Evolutionary conservation across 2,888 invertebrate genomes (phyloP), one percentile per base, ranked within the genome.

Genomic region (Epinotia bilunana): DNA sequence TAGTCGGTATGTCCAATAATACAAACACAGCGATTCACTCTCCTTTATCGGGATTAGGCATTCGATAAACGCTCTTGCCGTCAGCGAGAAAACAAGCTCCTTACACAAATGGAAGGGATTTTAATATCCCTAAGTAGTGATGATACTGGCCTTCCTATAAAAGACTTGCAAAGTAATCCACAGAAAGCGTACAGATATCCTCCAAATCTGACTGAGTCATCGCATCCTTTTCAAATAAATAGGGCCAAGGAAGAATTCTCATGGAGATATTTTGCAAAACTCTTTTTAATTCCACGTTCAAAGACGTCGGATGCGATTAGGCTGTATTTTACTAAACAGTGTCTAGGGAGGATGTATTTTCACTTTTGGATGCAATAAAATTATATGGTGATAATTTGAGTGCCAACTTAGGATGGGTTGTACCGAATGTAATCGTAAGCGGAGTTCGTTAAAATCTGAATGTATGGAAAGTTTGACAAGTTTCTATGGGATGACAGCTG

Each of bases 111-210:
- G 89, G 89, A 88, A 90, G 88, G 90, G 92, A 90, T 93, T 94
- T 93, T 94, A 94, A 94, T 94, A 94, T 93, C 91, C 90, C 89
- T 94, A 93, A 94, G 94, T 93, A 94, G 93, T 90, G 92, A 91
- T 90, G 89, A 91, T 92, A 93, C 91, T 87, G 89, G 86, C 88
- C 89, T 89, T 87, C 87, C 83, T 87, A 92, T 92, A 93, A 93
- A 93, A 90, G 92, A 92, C 90, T 92, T 92, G 94, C 93, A 91
- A 93, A 92, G 93, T 94, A 93, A 94, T 94, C 93, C 92, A 87
- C 89, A 88, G 91, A 91, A 87, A 88, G 88, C 90, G 88, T 80
- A 84, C 86, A 88, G 91, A 90, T 91, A 91, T 90, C 91, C 90
- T 87, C 87, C 88, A 89, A 92, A 94, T 94, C 93, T 93, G 91